Evolutionary conservation across 2,113 vertebrate genomes (phyloP).

Genomic region (Murina feae): DNA sequence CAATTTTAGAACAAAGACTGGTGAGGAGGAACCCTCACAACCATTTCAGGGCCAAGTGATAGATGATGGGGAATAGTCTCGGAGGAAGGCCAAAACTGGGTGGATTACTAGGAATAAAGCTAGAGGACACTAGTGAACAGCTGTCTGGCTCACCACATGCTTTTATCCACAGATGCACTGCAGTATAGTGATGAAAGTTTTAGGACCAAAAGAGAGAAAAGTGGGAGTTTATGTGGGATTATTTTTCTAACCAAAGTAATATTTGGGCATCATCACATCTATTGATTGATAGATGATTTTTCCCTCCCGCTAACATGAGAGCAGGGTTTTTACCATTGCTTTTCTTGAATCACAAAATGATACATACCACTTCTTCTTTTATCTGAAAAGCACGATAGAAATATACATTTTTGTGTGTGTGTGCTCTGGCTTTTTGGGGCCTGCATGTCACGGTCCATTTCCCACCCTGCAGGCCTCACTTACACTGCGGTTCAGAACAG

Average conservation of each 20-base stretch:
- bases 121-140: neutral
- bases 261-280: constrained; percentile 45
- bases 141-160: neutral
- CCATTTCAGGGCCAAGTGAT: neutral
- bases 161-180: neutral
- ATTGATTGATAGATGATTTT: constrained; percentile 27
- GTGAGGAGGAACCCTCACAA: neutral
- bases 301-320: neutral
- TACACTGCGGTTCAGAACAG: constrained; percentile 36
- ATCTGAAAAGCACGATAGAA: constrained; percentile 22
- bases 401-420: neutral
- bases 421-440: neutral
- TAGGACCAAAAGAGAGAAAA: constrained; percentile 49
- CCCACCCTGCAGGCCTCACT: constrained; percentile 22
- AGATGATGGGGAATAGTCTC: neutral
- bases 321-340: constrained; percentile 26
- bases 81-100: neutral
- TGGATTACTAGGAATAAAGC: neutral
- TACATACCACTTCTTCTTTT: constrained; percentile 56
- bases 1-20: neutral
- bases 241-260: constrained; percentile 58
- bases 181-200: constrained; percentile 7
- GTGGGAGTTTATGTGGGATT: constrained; percentile 48
- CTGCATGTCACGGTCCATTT: constrained; percentile 37
- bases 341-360: constrained; percentile 46